Evolutionary conservation across 2,113 vertebrate species (phyloP).

Genomic region (Plotosus lineatus): DNA sequence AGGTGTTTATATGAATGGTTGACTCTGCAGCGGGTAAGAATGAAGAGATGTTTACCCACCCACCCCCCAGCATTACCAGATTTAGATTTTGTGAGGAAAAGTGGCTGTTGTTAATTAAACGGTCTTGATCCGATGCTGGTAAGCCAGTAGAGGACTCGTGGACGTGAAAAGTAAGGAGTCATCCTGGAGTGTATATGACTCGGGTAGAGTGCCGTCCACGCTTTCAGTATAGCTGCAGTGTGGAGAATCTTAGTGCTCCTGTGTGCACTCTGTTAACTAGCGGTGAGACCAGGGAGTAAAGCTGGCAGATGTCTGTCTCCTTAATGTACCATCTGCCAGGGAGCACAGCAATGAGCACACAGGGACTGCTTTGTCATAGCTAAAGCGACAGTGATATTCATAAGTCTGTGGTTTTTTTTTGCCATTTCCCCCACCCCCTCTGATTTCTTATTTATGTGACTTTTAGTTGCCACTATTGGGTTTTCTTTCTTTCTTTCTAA

Average conservation of each 20-base stretch:
- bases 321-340: slow-evolving; percentile 57
- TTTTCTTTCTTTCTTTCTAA: not conserved
- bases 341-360: slow-evolving; percentile 32
- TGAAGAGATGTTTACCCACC: not conserved
- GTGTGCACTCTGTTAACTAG: slow-evolving; percentile 37
- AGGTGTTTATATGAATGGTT: not conserved
- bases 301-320: slow-evolving; percentile 50
- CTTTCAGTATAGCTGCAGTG: slow-evolving; percentile 6
- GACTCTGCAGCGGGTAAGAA: slow-evolving; percentile 8
- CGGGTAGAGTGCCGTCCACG: slow-evolving; percentile 16
- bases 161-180: slow-evolving; percentile 1
- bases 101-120: not conserved
- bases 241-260: slow-evolving; percentile 32
- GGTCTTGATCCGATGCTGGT: slow-evolving; percentile 9
- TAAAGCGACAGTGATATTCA: slow-evolving; percentile 44
- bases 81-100: slow-evolving; percentile 10
- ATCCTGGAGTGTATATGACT: slow-evolving; percentile 34
- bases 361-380: slow-evolving; percentile 48
- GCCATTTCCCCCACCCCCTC: not conserved
- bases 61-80: not conserved
- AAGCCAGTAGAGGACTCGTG: not conserved
- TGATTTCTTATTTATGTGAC: not conserved
- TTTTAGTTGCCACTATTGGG: not conserved
- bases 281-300: slow-evolving; percentile 42
- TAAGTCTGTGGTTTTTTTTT: slow-evolving; percentile 17